Conservation (phyloP, 2,113 vertebrate genomes). For the Puntigrus tetrazona region DNA sequence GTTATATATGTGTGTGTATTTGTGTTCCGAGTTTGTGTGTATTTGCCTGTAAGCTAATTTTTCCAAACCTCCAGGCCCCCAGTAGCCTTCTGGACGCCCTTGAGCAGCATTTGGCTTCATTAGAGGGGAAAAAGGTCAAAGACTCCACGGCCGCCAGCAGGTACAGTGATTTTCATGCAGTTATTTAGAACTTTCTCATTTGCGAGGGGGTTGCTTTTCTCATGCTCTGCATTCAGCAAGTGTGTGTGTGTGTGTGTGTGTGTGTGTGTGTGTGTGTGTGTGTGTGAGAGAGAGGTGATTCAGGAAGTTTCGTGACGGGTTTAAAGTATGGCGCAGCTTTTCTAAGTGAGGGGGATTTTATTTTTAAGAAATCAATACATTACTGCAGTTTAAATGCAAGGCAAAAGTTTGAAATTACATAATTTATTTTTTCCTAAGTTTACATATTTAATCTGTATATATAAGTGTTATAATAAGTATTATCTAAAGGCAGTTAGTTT, state of each 20-base stretch:
- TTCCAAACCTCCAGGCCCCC: constrained; percentile 78
- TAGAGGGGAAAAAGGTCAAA: constrained; percentile 98
- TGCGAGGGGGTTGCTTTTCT: constrained; percentile 14
- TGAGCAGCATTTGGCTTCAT: constrained; percentile 94
- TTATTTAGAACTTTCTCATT: constrained; percentile 18
- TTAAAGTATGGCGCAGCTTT: constrained; percentile 1
- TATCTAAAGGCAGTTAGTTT: not conserved
- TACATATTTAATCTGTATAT: not conserved
- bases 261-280: too few species aligned
- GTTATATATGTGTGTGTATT: constrained; percentile 7
- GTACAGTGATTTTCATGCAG: constrained; percentile 66
- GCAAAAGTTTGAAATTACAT: not conserved
- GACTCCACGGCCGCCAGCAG: constrained; percentile 95
- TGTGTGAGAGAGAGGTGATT: not conserved
- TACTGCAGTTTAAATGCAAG: not conserved
- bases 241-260: too few species aligned
- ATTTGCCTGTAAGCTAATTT: constrained; percentile 46
- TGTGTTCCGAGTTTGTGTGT: not conserved
- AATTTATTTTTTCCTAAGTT: not conserved
- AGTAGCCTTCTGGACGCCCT: constrained; percentile 95
- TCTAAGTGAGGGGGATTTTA: not conserved
- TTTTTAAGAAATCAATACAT: not conserved
- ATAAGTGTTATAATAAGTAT: too few species aligned
- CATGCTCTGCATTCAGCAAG: constrained; percentile 17
- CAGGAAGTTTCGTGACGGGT: not conserved